phyloP scores from a whole-genome alignment of 1,140 invertebrate genomes.

The Lutraria rhynchaena region DNA sequence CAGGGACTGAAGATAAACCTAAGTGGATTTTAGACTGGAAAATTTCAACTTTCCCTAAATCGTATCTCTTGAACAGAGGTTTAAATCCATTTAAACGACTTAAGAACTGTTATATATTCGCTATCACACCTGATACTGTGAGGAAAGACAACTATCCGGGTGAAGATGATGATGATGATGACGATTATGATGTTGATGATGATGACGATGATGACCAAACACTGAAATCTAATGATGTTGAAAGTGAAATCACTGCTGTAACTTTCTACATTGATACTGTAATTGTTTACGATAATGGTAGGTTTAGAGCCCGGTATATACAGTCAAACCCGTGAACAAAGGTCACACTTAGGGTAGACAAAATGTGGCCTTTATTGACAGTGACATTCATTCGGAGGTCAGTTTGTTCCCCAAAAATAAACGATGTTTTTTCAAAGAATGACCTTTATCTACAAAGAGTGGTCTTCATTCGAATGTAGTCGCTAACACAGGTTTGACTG shows the following conservation, averaged over 20 bases:
- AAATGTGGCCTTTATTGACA: too few species aligned
- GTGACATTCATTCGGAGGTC: too few species aligned
- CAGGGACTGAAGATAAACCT: conserved; percentile 3
- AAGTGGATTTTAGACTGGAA: conserved; percentile 37
- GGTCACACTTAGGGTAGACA: too few species aligned
- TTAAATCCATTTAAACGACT: conserved; percentile 35
- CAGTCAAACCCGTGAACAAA: too few species aligned
- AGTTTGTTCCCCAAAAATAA: too few species aligned
- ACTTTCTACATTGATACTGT: conserved; percentile 34
- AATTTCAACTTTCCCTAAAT: conserved; percentile 45
- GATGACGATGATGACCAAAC: background rate
- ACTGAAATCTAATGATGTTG: background rate
- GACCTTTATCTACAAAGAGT: too few species aligned
- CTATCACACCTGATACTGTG: background rate
- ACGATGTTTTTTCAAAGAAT: too few species aligned
- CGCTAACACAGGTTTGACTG: too few species aligned
- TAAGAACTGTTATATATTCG: conserved; percentile 8
- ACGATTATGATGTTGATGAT: background rate
- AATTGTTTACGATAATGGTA: conserved; percentile 46
- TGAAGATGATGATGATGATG: background rate
- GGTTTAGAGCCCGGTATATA: too few species aligned
- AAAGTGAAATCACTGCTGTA: conserved; percentile 21
- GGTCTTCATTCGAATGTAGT: too few species aligned
- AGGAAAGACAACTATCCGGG: background rate
- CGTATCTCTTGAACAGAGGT: conserved; percentile 26